Conservation (phyloP, 2,113 vertebrate genomes). For the Boulengeromyrus knoepffleri region DNA sequence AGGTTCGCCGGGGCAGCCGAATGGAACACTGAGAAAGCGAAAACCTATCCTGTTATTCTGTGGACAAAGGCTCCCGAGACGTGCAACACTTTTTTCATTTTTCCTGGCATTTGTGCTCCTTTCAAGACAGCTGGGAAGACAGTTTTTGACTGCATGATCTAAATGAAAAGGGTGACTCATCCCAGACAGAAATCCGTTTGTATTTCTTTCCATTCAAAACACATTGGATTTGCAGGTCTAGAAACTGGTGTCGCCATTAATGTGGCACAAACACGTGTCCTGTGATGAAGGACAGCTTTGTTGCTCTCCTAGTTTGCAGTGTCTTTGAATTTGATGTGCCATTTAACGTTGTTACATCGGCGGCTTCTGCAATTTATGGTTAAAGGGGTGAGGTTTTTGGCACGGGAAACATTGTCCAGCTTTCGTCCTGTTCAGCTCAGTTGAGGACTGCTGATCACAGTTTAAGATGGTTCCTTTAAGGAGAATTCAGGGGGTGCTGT, state of each 20-base stretch:
- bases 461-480: neutral
- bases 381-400: neutral
- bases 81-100: neutral
- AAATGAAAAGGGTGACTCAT: slow-evolving; percentile 3
- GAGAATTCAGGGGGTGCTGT: neutral
- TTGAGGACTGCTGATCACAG: neutral
- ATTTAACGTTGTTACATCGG: neutral
- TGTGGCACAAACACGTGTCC: neutral
- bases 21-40: neutral
- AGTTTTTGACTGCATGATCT: neutral
- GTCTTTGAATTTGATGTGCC: neutral
- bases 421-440: neutral
- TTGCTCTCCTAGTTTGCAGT: neutral
- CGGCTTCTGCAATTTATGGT: neutral
- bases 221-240: neutral
- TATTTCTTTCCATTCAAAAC: neutral
- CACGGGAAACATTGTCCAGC: neutral
- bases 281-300: neutral
- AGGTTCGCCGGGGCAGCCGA: neutral
- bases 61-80: neutral
- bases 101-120: neutral
- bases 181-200: neutral
- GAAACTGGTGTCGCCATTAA: neutral
- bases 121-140: slow-evolving; percentile 1
- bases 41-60: neutral